Evolutionary conservation across 1,140 invertebrate species (phyloP).

Genomic region (Ceratina japonica): DNA sequence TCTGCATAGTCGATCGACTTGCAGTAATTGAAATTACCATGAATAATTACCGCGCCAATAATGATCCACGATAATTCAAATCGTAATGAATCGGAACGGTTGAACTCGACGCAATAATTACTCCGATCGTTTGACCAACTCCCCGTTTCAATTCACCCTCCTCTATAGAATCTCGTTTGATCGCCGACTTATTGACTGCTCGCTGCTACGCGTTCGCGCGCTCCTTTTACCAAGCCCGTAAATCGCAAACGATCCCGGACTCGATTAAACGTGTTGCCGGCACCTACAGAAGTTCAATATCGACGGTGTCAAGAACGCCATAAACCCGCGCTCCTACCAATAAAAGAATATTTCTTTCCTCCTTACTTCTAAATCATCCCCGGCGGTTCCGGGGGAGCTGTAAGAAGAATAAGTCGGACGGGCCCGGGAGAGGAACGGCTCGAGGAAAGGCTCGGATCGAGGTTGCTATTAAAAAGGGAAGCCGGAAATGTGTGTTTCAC

Average conservation of each 20-base stretch:
- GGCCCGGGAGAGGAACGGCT: too few species aligned
- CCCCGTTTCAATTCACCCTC: neutral
- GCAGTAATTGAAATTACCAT: neutral
- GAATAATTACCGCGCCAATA: neutral
- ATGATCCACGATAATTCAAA: neutral
- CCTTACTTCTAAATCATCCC: slow-evolving; percentile 31
- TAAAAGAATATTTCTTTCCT: neutral
- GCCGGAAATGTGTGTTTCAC: slow-evolving; percentile 31
- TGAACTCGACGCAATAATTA: neutral
- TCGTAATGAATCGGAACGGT: neutral
- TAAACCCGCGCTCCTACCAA: neutral
- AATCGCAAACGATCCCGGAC: neutral
- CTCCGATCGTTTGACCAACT: neutral
- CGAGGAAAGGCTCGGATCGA: too few species aligned
- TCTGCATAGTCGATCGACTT: neutral
- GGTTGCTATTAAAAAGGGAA: slow-evolving; percentile 20
- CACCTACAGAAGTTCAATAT: neutral
- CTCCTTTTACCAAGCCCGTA: slow-evolving; percentile 1
- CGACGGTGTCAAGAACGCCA: slow-evolving; percentile 9
- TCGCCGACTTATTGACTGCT: slow-evolving; percentile 18
- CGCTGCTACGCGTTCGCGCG: neutral
- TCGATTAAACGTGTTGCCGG: slow-evolving; percentile 23
- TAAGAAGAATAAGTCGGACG: slow-evolving; percentile 10
- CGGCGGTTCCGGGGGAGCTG: slow-evolving; percentile 15
- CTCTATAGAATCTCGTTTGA: neutral